Base-by-base conservation (phyloP, 2,888 invertebrate genomes). In the Magallana nippona region DNA sequence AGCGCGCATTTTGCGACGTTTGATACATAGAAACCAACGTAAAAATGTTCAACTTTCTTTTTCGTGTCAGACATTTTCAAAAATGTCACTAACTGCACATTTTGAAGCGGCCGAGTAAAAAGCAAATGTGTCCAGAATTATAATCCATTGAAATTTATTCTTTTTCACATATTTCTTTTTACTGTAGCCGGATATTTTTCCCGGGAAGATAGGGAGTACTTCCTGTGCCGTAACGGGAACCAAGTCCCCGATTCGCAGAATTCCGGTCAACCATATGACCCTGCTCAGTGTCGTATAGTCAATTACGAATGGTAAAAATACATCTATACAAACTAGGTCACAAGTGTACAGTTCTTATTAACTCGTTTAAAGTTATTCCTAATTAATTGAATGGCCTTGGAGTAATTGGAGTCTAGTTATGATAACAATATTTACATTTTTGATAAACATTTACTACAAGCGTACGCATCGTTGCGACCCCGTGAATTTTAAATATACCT, bases 1-100 rank as follows among this genome's bases (percentile, higher is more conserved):
- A 71, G 15, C n/a, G 22, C 71, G 32, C 32, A 3, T 32, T 27
- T 71, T 32, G 71, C 71, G 32, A 71, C 32, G 27, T 15, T 27
- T 27, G 27, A 71, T 71, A 15, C 71, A 27, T 44, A 44, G 44
- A 32, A 71, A 27, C 22, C 22, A 71, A 19, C 22, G 32, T 22
- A 71, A 11, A 10, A 27, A 13, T 13, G 15, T 13, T 71, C 71
- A 27, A 71, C 71, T 71, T 71, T 71, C 71, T 22, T 71, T 71
- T 71, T 71, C 71, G 71, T 22, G 22, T 71, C 71, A 71, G 71
- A 71, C 71, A 71, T 71, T 71, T 80, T 80, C n/a, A 57, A 57
- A 15, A 10, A 57, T 32, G 17, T 27, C 44, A 44, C 44, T 0
- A 44, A 8, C 44, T 44, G 44, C 44, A 44, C 13, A 58, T 5